Evolutionary conservation across 2,888 invertebrate genomes (phyloP).

Genomic region (Vandiemenella viatica): DNA sequence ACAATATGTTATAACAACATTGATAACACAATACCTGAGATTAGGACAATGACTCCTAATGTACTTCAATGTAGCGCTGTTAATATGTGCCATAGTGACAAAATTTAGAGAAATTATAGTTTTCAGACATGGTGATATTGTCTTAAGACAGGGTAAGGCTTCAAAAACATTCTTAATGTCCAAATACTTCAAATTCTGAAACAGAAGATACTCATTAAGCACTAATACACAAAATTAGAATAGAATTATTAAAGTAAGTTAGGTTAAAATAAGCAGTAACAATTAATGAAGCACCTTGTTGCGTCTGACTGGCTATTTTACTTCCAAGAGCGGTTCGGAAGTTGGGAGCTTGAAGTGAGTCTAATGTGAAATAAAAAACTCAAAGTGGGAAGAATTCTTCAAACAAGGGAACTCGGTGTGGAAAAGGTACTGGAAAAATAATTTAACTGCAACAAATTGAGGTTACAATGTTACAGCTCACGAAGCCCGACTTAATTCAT

Average conservation of each 20-base stretch:
- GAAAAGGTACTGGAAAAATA: no score
- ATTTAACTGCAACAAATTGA: no score
- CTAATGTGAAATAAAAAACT: neutral
- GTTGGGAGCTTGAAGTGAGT: neutral
- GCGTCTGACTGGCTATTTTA: no score
- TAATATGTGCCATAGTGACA: constrained; percentile 14
- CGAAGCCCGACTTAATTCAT: no score
- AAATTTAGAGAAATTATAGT: constrained; percentile 14
- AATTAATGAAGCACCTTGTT: neutral
- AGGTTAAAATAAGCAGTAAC: neutral
- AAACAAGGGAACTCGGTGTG: neutral
- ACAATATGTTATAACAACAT: neutral
- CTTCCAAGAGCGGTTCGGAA: no score
- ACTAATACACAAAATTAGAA: neutral
- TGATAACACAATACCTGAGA: constrained; percentile 12
- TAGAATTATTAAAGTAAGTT: neutral
- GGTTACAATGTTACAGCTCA: no score
- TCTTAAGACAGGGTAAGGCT: constrained; percentile 15
- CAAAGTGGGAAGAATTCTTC: neutral
- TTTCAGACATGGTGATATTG: constrained; percentile 15
- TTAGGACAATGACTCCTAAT: constrained; percentile 16
- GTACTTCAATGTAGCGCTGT: constrained; percentile 13
- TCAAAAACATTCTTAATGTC: constrained; percentile 16
- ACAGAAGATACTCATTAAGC: neutral
- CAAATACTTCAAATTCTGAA: constrained; percentile 17